Evolutionary conservation across 1,140 invertebrate genomes (phyloP), one percentile per base, ranked within the genome.

Genomic region (Drosophila sechellia): DNA sequence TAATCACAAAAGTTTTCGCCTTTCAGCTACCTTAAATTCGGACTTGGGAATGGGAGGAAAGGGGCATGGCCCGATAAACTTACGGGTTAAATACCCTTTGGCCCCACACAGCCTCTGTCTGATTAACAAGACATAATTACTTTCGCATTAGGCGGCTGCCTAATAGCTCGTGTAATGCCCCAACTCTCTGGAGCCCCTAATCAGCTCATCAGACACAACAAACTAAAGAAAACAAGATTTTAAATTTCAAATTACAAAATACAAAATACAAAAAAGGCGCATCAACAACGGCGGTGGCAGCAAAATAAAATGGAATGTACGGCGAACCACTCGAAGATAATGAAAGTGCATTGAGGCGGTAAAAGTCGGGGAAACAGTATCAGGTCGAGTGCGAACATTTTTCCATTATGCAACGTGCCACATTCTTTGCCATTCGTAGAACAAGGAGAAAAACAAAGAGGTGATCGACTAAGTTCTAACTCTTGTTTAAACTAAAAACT

Each of bases 51-150:
- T 5, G n/a, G 6, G 8, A 4, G 48, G n/a, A 11, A 17, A 76
- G 66, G 58, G 53, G 34, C 17, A 59, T 46, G 35, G 46, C 5
- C 37, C 53, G 54, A 75, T 55, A 73, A 74, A 74, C 66, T 69
- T 70, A 50, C 52, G 72, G 83, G 60, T 86, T 76, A 81, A 76
- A 58, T 70, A 56, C 65, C 68, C 65, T 86, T 79, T 81, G 70
- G 50, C 55, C 53, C 63, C 83, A 20, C 39, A 48, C 75, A 64
- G 72, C 48, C 53, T 25, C 34, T 27, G 77, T 64, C 76, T 87
- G 83, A 86, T 86, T 86, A 86, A 87, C 69, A 71, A 87, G 79
- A 83, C 79, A 87, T 86, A 86, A 86, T 86, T 86, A 86, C 86
- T 87, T 86, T 86, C 75, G 83, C 83, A 86, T 86, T 86, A 86